These are phyloP conservation scores for Takifugu bimaculatus DNA, from an alignment of 2,113 vertebrate species.

Conservation along the genomic window DNA sequence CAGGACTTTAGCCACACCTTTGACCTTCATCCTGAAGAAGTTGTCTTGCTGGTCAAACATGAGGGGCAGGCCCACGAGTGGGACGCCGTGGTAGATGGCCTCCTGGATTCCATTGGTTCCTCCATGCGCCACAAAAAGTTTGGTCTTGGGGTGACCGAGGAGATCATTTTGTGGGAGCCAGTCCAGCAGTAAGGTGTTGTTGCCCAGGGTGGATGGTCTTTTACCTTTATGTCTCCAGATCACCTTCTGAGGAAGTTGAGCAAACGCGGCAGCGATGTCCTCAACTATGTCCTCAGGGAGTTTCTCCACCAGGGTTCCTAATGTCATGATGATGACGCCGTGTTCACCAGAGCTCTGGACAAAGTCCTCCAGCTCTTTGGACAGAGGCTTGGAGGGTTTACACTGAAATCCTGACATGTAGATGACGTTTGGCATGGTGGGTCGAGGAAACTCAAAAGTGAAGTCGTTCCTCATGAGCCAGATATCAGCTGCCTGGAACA, in stretches of 20 bases:
- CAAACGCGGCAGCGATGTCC: constrained; percentile 56
- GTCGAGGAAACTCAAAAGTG: constrained; percentile 61
- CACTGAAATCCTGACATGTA: constrained; percentile 68
- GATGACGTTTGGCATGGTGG: constrained; percentile 64
- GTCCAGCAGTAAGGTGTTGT: constrained; percentile 53
- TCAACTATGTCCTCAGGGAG: constrained; percentile 53
- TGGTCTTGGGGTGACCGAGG: constrained; percentile 60
- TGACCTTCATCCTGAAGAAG: constrained; percentile 49
- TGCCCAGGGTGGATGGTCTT: constrained; percentile 47
- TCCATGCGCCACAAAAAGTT: constrained; percentile 60
- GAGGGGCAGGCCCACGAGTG: constrained; percentile 57
- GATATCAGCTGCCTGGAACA: constrained; percentile 62
- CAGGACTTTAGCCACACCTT: constrained; percentile 59
- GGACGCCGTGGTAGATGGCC: constrained; percentile 58
- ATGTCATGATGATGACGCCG: constrained; percentile 57
- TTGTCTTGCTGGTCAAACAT: constrained; percentile 65
- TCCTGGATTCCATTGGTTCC: constrained; percentile 67
- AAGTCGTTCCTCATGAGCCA: constrained; percentile 69
- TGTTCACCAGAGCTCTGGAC: constrained; percentile 59
- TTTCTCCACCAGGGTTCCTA: constrained; percentile 52
- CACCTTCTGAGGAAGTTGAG: constrained; percentile 59
- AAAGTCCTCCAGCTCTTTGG: constrained; percentile 55
- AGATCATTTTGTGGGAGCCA: constrained; percentile 67
- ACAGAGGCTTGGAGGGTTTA: constrained; percentile 57
- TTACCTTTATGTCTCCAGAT: constrained; percentile 59